Evolutionary conservation across 2,113 vertebrate species (phyloP).

Genomic region (Hippolais icterina): DNA sequence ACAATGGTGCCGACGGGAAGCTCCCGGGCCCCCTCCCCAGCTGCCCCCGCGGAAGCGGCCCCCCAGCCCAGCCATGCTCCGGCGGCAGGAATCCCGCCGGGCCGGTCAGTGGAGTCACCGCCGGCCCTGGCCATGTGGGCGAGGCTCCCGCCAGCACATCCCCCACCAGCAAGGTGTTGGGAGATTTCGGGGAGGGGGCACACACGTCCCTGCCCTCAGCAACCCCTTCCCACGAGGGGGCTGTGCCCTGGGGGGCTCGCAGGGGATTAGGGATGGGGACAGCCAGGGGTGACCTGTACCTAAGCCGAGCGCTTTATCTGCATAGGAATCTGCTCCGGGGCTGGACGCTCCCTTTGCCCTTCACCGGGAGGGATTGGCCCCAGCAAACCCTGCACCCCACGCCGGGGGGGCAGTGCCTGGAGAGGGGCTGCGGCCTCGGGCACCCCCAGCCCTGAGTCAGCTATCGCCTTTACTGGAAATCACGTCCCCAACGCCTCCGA

Average conservation of each 20-base stretch:
- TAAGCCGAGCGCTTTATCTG: neutral
- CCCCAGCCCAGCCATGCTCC: neutral
- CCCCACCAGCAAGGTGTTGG: neutral
- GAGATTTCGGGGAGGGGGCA: neutral
- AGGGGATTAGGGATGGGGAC: neutral
- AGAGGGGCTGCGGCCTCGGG: neutral
- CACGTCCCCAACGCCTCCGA: neutral
- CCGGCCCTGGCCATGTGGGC: neutral
- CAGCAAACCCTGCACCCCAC: neutral
- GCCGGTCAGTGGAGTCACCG: constrained; percentile 48
- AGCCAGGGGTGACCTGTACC: neutral
- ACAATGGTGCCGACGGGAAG: constrained; percentile 42
- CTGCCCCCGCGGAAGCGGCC: constrained; percentile 15
- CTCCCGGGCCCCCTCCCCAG: neutral
- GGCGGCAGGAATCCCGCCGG: constrained; percentile 6
- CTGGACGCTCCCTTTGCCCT: neutral
- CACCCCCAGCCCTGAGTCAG: neutral
- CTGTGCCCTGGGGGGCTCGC: neutral
- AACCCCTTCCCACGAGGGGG: neutral
- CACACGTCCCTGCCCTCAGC: neutral
- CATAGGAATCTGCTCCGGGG: neutral
- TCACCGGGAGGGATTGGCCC: neutral
- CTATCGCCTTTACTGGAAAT: neutral
- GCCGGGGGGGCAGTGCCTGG: fast-evolving
- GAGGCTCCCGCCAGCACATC: neutral